Evolutionary conservation across 2,113 vertebrate genomes (phyloP).

Genomic region (Sander lucioperca): DNA sequence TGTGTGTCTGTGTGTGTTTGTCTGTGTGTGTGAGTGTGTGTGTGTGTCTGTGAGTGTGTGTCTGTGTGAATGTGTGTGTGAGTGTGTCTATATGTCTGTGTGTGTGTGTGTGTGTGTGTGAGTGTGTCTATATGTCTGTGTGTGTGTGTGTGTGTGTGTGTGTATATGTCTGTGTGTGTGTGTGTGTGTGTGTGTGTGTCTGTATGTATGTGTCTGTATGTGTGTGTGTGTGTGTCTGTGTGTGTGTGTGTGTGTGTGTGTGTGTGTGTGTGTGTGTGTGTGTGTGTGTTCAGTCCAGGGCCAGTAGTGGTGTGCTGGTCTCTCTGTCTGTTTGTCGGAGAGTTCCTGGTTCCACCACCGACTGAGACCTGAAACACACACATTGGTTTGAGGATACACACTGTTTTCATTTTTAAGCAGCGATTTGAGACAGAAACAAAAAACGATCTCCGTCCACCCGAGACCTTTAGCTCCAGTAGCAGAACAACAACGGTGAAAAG

Average conservation of each 20-base stretch:
- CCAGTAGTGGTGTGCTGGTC: conserved; percentile 72
- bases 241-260: not conserved
- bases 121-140: conserved; percentile 11
- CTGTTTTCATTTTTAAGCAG: too few species aligned
- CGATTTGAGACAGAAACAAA: too few species aligned
- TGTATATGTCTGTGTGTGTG: not conserved
- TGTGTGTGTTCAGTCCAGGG: conserved; percentile 71
- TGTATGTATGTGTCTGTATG: conserved; percentile 16
- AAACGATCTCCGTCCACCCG: too few species aligned
- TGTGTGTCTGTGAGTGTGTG: conserved; percentile 18
- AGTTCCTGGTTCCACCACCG: conserved; percentile 66
- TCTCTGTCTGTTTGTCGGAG: conserved; percentile 71
- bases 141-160: conserved; percentile 1
- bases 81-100: not conserved
- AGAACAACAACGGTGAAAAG: too few species aligned
- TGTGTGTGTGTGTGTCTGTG: not conserved
- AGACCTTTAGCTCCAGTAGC: too few species aligned
- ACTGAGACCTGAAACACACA: conserved; percentile 75
- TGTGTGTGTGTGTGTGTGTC: not conserved
- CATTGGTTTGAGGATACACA: too few species aligned
- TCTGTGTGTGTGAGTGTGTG: not conserved
- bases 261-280: conserved; percentile 10
- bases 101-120: not conserved
- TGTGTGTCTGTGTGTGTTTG: too few species aligned
- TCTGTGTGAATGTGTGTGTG: not conserved